phyloP scores from a whole-genome alignment of 2,888 invertebrate genomes.

The Drosophila kuntzei region DNA sequence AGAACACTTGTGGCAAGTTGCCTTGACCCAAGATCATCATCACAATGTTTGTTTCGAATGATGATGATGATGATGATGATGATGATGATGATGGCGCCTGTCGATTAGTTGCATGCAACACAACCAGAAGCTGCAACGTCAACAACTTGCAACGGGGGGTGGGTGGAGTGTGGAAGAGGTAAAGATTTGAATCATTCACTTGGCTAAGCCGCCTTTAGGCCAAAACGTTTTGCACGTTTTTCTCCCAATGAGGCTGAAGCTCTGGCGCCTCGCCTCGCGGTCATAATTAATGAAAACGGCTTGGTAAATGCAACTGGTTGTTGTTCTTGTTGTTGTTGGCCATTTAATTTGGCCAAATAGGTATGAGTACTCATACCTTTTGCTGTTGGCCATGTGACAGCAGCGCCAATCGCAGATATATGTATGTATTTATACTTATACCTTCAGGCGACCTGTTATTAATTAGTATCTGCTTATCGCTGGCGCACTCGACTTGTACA shows the following conservation, averaged over 20 bases:
- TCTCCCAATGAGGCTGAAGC: constrained; percentile 75
- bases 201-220: constrained; percentile 63
- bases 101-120: constrained; percentile 79
- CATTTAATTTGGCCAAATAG: constrained; percentile 60
- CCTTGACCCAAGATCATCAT: constrained; percentile 71
- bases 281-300: constrained; percentile 78
- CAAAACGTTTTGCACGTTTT: constrained; percentile 79
- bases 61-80: constrained; percentile 22
- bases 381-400: constrained; percentile 66
- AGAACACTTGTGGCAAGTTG: constrained; percentile 46
- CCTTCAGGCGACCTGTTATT: constrained; percentile 58
- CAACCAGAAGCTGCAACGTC: constrained; percentile 38
- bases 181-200: constrained; percentile 76
- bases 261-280: constrained; percentile 49
- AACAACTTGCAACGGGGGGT: constrained; percentile 48
- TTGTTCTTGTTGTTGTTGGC: constrained; percentile 31
- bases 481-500: constrained; percentile 62
- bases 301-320: constrained; percentile 51
- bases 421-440: neutral
- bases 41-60: constrained; percentile 8
- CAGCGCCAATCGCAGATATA: constrained; percentile 27
- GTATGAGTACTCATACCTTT: neutral
- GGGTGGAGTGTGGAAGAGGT: constrained; percentile 58
- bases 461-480: constrained; percentile 78
- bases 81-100: constrained; percentile 69